Percentiles rank a stretch among this genome's conserved stretches.
These are phyloP conservation scores for Sturmia bella DNA, from an alignment of 2,888 invertebrate genomes.

Conservation along the genomic window DNA sequence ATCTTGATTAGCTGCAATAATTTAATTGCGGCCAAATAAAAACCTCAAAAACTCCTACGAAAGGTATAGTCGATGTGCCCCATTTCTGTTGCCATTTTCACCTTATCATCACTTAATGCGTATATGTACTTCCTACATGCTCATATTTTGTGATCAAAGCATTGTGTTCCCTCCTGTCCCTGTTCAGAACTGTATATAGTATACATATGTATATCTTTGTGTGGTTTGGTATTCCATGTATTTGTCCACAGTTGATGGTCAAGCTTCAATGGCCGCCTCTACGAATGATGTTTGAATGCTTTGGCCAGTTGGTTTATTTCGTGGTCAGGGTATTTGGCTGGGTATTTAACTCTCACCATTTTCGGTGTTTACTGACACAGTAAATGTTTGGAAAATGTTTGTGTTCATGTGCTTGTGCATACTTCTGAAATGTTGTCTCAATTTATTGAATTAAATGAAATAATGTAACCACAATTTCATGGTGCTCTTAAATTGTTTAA, in stretches of 20 bases:
- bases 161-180: background rate
- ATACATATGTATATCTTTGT: constrained; percentile 29
- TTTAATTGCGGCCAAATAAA: too few species aligned
- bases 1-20: too few species aligned
- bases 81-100: too few species aligned
- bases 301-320: constrained; percentile 34
- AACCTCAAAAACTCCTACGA: too few species aligned
- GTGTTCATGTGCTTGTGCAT: constrained; percentile 6
- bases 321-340: constrained; percentile 17
- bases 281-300: constrained; percentile 35
- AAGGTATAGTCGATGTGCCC: too few species aligned
- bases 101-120: too few species aligned
- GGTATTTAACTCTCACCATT: constrained; percentile 1
- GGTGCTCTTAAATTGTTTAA: constrained; percentile 59
- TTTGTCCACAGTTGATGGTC: constrained; percentile 60
- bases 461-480: constrained; percentile 68
- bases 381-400: constrained; percentile 11
- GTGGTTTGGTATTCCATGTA: constrained; percentile 56
- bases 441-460: constrained; percentile 69
- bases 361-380: constrained; percentile 1
- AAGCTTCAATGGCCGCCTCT: constrained; percentile 40
- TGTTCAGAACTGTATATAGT: constrained; percentile 2
- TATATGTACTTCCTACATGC: too few species aligned
- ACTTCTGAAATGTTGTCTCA: constrained; percentile 64
- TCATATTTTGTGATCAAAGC: too few species aligned